Evolutionary conservation across 2,113 vertebrate species (phyloP), one percentile per base, ranked within the genome.

Genomic region (Odocoileus hemionus): DNA sequence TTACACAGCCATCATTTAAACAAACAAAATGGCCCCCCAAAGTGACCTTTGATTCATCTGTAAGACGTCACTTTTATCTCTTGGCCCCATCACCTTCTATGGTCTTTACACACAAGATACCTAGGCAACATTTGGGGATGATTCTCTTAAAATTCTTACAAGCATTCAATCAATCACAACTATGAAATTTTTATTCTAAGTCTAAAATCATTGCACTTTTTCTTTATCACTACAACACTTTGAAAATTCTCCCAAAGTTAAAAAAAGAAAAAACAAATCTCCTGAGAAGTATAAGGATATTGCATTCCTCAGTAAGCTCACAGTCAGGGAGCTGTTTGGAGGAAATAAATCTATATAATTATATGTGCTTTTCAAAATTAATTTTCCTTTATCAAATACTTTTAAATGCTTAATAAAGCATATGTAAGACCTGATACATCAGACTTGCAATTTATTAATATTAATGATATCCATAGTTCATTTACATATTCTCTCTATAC

Each of bases 211-310:
- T 0, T 33, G 50, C 57, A 85, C 28, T 79, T 92, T 86, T 70
- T 25, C 28, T 12, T 78, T 19, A 58, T 70, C 55, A 28, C 30
- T 52, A 88, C 11, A 86, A 67, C n/a, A 90, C 95, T 86, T 82
- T 74, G n/a, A 67, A 92, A 95, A 87, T 19, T 96, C 50, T 96
- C 28, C 83, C n/a, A 1, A 93, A 95, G 85, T 94, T 92, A 82
- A 95, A 70, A 94, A 91, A 33, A 30, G 94, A 70, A 94, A 88
- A 33, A 50, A 93, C 2, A 89, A 6, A 83, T 43, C 9, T 82
- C 83, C 82, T 50, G 21, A 78, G 45, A 55, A 88, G 19, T 57
- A 7, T 25, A 74, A 92, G 13, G 47, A 55, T 61, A 25, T 16
- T 14, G 4, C 17, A 83, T 19, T 76, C 61, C 15, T 83, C 55